Percentiles rank a stretch among this genome's conserved stretches.
phyloP scores from a whole-genome alignment of 2,797 vertebrate species.

The Pseudocheirus occidentalis region DNA sequence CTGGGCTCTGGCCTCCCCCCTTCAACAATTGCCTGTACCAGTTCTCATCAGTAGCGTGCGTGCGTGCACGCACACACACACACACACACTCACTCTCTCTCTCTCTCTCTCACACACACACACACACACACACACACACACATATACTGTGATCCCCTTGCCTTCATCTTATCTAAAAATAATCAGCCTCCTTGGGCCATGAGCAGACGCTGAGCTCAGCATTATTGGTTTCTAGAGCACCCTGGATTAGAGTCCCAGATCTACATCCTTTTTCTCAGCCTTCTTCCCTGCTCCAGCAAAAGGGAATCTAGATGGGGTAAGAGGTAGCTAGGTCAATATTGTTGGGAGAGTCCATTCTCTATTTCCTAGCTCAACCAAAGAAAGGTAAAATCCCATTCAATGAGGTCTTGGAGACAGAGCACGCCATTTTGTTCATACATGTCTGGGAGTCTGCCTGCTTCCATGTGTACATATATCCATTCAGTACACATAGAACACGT shows the following conservation, averaged over 20 bases:
- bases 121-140: background rate
- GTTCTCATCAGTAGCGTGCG: background rate
- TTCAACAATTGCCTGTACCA: background rate
- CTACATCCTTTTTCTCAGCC: background rate
- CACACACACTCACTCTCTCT: too few relatives aligned
- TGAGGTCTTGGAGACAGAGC: background rate
- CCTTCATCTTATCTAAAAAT: slow-evolving; percentile 79
- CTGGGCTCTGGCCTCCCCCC: background rate
- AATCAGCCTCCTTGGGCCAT: slow-evolving; percentile 63
- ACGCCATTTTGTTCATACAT: background rate
- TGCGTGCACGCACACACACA: too few relatives aligned
- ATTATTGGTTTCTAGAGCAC: slow-evolving; percentile 56
- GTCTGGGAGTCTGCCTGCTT: background rate
- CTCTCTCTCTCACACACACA: too few relatives aligned
- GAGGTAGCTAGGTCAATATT: background rate
- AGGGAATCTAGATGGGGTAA: background rate
- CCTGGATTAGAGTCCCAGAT: slow-evolving; percentile 43
- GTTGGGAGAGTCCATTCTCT: background rate
- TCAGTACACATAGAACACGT: background rate
- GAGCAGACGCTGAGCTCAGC: slow-evolving; percentile 81
- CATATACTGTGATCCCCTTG: background rate
- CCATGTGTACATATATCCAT: background rate
- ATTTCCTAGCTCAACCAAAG: background rate
- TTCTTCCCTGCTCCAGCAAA: background rate
- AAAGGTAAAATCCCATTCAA: background rate